These are phyloP conservation scores for Mobula hypostoma DNA, from an alignment of 2,113 vertebrate genomes.

Conservation along the genomic window DNA sequence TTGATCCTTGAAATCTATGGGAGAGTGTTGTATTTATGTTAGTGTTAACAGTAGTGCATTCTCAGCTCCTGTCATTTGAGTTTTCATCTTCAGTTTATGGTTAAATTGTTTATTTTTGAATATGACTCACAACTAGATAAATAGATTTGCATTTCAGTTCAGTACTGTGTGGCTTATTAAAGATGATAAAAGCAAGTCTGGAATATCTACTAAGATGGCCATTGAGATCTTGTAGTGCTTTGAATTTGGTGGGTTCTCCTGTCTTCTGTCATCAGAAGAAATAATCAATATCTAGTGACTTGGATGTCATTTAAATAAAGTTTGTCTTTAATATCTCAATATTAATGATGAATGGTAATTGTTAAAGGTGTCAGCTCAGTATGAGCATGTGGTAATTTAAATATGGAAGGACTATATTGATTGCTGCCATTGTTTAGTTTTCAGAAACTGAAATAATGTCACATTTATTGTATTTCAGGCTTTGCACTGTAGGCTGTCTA, in stretches of 20 bases:
- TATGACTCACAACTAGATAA: background rate
- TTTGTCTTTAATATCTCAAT: background rate
- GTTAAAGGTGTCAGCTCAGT: background rate
- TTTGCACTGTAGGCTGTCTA: slow-evolving; percentile 70
- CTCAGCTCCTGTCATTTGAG: background rate
- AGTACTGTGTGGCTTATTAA: background rate
- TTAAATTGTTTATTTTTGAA: background rate
- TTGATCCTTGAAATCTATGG: background rate
- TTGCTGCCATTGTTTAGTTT: too few species aligned
- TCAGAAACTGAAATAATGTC: background rate
- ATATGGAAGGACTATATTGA: background rate
- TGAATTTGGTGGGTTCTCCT: background rate
- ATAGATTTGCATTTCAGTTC: background rate
- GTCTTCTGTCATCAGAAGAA: background rate
- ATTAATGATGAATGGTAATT: background rate
- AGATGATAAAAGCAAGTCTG: background rate
- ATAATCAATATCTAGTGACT: background rate
- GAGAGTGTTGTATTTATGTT: background rate
- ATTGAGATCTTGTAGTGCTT: background rate
- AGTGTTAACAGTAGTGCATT: background rate
- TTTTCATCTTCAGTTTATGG: background rate
- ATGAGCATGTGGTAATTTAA: background rate
- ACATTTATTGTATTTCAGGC: slow-evolving; percentile 59
- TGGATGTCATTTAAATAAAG: background rate
- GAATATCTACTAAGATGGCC: background rate